phyloP scores from a whole-genome alignment of 2,113 vertebrate species.

The Tichodroma muraria region DNA sequence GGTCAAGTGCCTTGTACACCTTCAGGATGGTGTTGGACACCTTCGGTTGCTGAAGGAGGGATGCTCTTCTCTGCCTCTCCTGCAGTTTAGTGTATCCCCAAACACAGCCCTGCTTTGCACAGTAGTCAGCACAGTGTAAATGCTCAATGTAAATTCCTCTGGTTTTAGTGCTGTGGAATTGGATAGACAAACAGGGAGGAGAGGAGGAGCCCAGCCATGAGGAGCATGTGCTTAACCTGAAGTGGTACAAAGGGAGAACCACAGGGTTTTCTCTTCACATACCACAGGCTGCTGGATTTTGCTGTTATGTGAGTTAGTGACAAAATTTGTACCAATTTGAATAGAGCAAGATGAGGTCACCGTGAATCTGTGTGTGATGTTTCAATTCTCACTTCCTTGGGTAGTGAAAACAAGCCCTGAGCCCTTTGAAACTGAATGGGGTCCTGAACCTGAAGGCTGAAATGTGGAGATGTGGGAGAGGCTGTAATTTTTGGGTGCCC shows the following conservation, averaged over 20 bases:
- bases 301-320: not conserved
- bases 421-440: not conserved
- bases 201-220: not conserved
- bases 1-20: not conserved
- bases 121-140: not conserved
- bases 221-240: not conserved
- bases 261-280: not conserved
- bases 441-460: not conserved
- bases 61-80: not conserved
- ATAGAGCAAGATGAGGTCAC: not conserved
- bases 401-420: not conserved
- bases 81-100: not conserved
- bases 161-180: not conserved
- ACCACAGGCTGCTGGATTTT: not conserved
- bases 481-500: not conserved
- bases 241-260: not conserved
- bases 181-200: not conserved
- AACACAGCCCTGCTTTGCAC: not conserved
- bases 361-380: fast-evolving
- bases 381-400: not conserved
- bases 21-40: not conserved
- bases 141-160: not conserved
- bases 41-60: not conserved
- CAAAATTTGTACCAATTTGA: not conserved
- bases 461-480: not conserved